Base-by-base conservation (phyloP, 2,888 invertebrate species). In the Chydorus sphaericus region DNA sequence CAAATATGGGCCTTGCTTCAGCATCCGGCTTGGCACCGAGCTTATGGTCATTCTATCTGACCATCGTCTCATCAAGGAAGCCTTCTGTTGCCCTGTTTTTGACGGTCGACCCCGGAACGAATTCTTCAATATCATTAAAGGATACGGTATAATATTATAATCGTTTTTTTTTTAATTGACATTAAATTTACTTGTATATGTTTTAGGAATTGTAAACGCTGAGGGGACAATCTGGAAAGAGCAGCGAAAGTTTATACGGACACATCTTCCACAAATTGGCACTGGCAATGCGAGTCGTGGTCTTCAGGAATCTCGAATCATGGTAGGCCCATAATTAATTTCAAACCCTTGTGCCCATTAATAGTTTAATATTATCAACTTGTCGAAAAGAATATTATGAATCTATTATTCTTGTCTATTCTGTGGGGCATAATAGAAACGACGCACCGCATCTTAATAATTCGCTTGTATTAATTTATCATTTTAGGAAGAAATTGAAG, bases 221-320 rank as follows among this genome's bases (percentile, higher is more conserved):
- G 85, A 85, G 62, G 91, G 91, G 60, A 80, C 81, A 62, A 73
- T 91, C 64, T 92, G 92, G 92, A 89, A 88, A 70, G 87, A 83
- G 65, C 90, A 92, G 68, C 77, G 91, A 58, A 79, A 83, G 61
- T 92, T 91, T 71, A 74, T 91, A 54, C 89, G 90, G 67, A 84
- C 86, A 63, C 84, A 86, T 63, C 75, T 91, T 2, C 77, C 89
- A 20, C 80, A 82, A 63, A 86, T 91, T 65, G 91, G 91, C 54
- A 88, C 91, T 83, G 87, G 87, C 57, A 84, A 84, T n/a, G n/a
- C 79, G 61, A 83, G 85, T 61, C 84, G 84, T 69, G 80, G 81
- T 65, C 77, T 83, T 64, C 83, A 91, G 83, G 88, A 90, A 70
- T 77, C 76, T 58, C 78, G 85, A 68, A 88, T 90, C 64, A 85